A percentile compares a stretch with the other conserved stretches of the same genome.
Evolutionary conservation across 2,888 invertebrate species (phyloP).

Genomic region (Magallana nippona): DNA sequence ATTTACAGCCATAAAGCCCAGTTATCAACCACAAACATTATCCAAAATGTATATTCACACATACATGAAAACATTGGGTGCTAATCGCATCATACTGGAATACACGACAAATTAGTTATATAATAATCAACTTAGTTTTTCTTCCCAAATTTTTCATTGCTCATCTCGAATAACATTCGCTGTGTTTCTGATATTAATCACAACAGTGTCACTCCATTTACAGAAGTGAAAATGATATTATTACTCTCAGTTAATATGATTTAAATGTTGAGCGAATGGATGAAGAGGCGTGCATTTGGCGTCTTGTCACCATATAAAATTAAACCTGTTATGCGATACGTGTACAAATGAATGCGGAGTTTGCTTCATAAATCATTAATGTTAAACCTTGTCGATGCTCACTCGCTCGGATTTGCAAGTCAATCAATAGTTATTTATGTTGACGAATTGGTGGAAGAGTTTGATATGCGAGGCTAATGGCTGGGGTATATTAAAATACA

Average conservation of each 20-base stretch:
- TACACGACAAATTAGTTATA: conserved; percentile 52
- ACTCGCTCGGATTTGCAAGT: background rate
- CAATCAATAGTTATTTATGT: conserved; percentile 24
- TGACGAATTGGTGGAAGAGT: background rate
- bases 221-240: conserved; percentile 50
- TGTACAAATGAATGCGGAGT: conserved; percentile 39
- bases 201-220: conserved; percentile 41
- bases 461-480: conserved; percentile 18
- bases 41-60: conserved; percentile 44
- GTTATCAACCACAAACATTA: conserved; percentile 40
- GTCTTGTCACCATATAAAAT: conserved; percentile 43
- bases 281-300: conserved; percentile 11
- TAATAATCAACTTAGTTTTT: conserved; percentile 51
- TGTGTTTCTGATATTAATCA: conserved; percentile 48
- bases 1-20: conserved; percentile 25
- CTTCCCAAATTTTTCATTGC: conserved; percentile 44
- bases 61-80: conserved; percentile 38
- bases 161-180: conserved; percentile 42
- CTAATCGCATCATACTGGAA: conserved; percentile 43
- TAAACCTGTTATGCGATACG: conserved; percentile 43
- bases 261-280: conserved; percentile 42
- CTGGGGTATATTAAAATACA: background rate
- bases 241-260: conserved; percentile 43
- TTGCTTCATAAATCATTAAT: conserved; percentile 37
- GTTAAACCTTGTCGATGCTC: conserved; percentile 27